Conservation (phyloP, 2,888 invertebrate genomes). For the Apodemia hepburni region DNA sequence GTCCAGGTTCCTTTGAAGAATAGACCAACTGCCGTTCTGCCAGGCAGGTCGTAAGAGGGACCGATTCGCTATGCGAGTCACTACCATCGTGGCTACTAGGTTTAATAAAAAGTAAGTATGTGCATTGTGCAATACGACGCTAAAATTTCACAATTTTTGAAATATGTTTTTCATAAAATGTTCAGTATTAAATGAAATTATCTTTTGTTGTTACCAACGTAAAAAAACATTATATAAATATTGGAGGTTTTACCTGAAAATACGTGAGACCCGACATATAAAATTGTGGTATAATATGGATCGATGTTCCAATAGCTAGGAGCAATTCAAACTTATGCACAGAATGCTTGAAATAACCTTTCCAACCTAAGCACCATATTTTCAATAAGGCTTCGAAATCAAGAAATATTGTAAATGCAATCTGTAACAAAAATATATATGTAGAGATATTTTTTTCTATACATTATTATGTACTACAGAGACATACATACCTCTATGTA, state of each 20-base stretch:
- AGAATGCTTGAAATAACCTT: conserved; percentile 96
- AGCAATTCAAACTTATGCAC: conserved; percentile 98
- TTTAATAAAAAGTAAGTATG: too few relatives aligned
- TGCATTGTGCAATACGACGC: too few relatives aligned
- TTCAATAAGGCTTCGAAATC: conserved; percentile 97
- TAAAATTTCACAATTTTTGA: too few relatives aligned
- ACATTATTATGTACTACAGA: background rate
- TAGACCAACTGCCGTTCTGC: too few relatives aligned
- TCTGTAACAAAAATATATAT: conserved; percentile 61
- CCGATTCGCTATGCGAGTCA: too few relatives aligned
- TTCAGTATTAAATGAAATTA: too few relatives aligned
- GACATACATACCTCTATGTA: conserved; percentile 87
- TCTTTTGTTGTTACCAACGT: too few relatives aligned
- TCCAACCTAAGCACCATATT: conserved; percentile 97
- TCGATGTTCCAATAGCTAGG: conserved; percentile 94
- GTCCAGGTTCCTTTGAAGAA: too few relatives aligned
- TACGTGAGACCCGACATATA: conserved; percentile 97
- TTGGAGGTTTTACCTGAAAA: conserved; percentile 88
- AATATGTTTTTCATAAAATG: too few relatives aligned
- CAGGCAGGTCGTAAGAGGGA: too few relatives aligned
- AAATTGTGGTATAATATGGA: conserved; percentile 95
- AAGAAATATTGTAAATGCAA: conserved; percentile 96
- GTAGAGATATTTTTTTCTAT: background rate
- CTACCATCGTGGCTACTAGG: too few relatives aligned
- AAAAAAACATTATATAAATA: background rate